Evolutionary conservation across 1,140 invertebrate genomes (phyloP), one percentile per base, ranked within the genome.

Genomic region (Pseudomyrmex pallidus): DNA sequence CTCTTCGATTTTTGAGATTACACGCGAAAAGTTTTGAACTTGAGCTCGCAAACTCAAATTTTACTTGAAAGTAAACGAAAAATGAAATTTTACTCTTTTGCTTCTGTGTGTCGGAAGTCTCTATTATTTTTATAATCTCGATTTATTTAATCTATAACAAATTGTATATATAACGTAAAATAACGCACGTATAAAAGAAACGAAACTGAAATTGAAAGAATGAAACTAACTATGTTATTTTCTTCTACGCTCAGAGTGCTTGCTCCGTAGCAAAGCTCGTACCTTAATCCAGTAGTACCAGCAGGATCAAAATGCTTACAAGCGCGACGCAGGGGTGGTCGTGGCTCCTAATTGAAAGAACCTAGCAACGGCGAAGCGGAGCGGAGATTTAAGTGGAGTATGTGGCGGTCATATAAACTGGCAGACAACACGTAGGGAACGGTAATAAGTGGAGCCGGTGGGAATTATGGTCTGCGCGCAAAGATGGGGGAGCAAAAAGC

Each of bases 291-390:
- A 44, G 25, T 20, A 35, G 20, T 61, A 74, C 61, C 48, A 17
- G 74, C 46, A 20, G 17, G 52, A 56, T 67, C 74, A 77, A 67
- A 77, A 67, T 56, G 62, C 63, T 77, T 54, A 76, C 74, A 22
- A 74, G 20, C 44, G 17, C 35, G 62, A 25, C 70, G 17, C 35
- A 15, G 54, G 10, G 15, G 46, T 22, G 64, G 63, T 17, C 50
- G 63, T 25, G 50, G 35, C 5, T 35, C 63, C 74, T 77, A 77
- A 77, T 77, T 68, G 74, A 77, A 77, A 77, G 74, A 77, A 66
- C 22, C 74, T 66, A 25, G 62, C 62, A 66, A 66, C 73, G 73
- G 5, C 57, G 73, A 66, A 44, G 44, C 72, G 44, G 12, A 56
- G 63, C 50, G 63, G 50, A 77, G 74, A 77, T 77, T 77, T 77